Evolutionary conservation across 2,797 vertebrate species (phyloP).

Genomic region (Pseudopleuronectes americanus): DNA sequence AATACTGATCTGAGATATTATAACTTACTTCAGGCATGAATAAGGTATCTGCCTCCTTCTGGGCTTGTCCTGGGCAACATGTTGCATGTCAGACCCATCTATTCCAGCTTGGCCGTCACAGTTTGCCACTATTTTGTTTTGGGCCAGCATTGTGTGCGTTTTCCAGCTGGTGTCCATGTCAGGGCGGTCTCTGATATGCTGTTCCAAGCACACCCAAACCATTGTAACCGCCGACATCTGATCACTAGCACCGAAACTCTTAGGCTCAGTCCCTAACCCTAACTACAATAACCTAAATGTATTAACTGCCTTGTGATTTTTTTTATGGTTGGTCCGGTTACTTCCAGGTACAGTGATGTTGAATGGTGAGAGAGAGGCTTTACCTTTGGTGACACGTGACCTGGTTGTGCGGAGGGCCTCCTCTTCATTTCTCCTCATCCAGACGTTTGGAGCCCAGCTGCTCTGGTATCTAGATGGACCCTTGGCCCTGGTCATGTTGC

Average conservation of each 20-base stretch:
- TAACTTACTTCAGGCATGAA: too few species aligned
- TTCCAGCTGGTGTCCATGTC: too few species aligned
- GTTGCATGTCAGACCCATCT: too few species aligned
- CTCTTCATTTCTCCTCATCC: constrained; percentile 88
- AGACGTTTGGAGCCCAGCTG: constrained; percentile 84
- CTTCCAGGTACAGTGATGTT: constrained; percentile 83
- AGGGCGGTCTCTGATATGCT: too few species aligned
- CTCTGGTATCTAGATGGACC: constrained; percentile 89
- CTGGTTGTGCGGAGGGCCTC: constrained; percentile 83
- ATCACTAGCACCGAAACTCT: background rate
- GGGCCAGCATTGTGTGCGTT: too few species aligned
- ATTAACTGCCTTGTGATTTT: background rate
- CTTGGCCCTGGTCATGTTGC: constrained; percentile 84
- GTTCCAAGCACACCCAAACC: too few species aligned
- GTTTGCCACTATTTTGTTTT: too few species aligned
- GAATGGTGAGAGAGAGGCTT: constrained; percentile 77
- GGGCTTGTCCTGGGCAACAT: background rate
- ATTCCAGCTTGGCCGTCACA: too few species aligned
- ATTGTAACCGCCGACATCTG: background rate
- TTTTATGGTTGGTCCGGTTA: background rate
- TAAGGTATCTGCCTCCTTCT: too few species aligned
- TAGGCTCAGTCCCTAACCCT: background rate
- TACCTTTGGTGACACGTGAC: constrained; percentile 84
- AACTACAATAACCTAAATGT: background rate
- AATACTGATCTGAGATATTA: background rate